These are phyloP conservation scores for Myotis brandtii DNA, from an alignment of 2,113 vertebrate species.

Conservation along the genomic window DNA sequence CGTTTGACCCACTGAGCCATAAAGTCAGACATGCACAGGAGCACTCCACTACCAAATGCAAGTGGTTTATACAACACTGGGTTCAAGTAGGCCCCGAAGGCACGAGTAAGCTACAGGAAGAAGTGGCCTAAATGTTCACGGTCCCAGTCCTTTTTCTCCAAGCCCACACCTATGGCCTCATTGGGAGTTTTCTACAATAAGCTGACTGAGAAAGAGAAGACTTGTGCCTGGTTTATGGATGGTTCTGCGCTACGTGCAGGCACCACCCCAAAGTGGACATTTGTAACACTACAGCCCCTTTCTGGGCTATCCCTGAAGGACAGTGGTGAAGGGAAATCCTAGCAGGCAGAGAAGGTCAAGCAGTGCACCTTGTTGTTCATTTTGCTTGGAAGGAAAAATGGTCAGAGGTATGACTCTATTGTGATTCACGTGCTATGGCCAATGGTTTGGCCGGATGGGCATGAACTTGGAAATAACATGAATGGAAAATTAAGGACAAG, in stretches of 20 bases:
- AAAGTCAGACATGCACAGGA: neutral
- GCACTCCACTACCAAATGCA: neutral
- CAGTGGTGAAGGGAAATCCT: neutral
- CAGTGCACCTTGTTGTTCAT: neutral
- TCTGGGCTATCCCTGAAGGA: neutral
- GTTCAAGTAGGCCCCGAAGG: neutral
- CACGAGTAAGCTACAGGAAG: neutral
- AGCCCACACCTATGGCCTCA: no score
- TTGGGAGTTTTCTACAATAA: neutral
- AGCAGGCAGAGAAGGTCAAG: neutral
- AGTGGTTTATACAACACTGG: neutral
- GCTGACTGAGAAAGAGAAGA: neutral
- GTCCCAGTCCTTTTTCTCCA: neutral
- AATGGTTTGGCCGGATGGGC: neutral
- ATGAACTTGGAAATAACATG: neutral
- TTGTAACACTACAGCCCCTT: neutral
- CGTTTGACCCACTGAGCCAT: neutral
- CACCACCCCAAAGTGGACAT: neutral
- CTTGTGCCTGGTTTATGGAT: neutral
- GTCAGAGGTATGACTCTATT: neutral
- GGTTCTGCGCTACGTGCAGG: neutral
- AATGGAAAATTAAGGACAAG: neutral
- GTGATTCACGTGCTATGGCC: neutral
- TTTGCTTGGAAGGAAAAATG: neutral
- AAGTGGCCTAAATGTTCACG: neutral